These are phyloP conservation scores for Pachydiplax longipennis DNA, from an alignment of 2,888 invertebrate species.

Conservation along the genomic window DNA sequence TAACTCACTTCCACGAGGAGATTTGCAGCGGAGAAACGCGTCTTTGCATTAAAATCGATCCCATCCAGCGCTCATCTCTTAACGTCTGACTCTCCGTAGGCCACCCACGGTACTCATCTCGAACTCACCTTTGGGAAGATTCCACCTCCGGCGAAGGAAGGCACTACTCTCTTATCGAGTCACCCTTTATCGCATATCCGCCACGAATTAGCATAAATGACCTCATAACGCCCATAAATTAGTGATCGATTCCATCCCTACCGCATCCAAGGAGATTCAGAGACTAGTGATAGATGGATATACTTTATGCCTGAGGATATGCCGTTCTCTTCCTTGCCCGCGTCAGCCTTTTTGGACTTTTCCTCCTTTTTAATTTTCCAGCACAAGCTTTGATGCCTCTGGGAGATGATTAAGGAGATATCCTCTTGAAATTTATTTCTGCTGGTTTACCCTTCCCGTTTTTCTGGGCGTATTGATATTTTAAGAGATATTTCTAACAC, in stretches of 20 bases:
- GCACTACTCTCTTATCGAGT: background rate
- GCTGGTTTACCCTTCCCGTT: background rate
- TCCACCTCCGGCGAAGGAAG: background rate
- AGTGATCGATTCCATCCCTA: background rate
- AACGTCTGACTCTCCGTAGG: background rate
- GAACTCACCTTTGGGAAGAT: background rate
- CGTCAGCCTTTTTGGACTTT: background rate
- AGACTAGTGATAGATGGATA: slow-evolving; percentile 13
- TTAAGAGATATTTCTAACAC: too few species aligned
- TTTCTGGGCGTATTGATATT: background rate
- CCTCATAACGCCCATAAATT: slow-evolving; percentile 21
- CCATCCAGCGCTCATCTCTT: background rate
- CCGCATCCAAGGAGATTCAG: background rate
- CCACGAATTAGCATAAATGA: slow-evolving; percentile 27
- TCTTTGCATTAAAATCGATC: background rate
- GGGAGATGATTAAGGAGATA: background rate
- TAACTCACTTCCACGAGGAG: background rate
- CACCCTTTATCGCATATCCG: background rate
- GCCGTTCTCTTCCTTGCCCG: background rate
- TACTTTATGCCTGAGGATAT: background rate
- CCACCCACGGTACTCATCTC: background rate
- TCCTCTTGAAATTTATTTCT: background rate
- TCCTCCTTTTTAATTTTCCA: background rate
- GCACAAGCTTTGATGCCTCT: background rate
- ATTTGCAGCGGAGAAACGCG: background rate